A percentile compares a stretch with the other conserved stretches of the same genome.
Evolutionary conservation across 2,113 vertebrate genomes (phyloP).

Genomic region (Polypterus bichir): DNA sequence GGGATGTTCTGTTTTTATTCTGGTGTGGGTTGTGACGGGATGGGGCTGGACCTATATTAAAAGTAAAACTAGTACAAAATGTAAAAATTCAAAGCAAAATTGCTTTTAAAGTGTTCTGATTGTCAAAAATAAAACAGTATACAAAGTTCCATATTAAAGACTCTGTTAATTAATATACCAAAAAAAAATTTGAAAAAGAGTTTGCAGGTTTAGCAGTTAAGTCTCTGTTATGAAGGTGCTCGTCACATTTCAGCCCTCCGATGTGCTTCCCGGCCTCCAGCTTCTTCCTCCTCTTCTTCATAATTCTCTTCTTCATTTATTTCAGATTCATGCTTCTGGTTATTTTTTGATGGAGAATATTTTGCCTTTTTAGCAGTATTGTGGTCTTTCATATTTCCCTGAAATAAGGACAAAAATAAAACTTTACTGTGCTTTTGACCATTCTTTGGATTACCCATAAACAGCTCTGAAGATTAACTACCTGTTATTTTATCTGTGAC

Average conservation of each 20-base stretch:
- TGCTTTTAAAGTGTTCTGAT: not conserved
- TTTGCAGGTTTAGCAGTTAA: not conserved
- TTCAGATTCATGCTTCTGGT: slow-evolving; percentile 30
- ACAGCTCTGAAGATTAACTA: no score
- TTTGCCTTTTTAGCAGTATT: slow-evolving; percentile 43
- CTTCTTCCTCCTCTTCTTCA: slow-evolving; percentile 73
- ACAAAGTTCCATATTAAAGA: not conserved
- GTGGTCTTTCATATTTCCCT: slow-evolving; percentile 27
- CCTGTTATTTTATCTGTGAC: no score
- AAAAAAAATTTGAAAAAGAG: not conserved
- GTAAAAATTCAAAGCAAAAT: not conserved
- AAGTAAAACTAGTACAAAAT: not conserved
- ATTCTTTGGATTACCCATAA: no score
- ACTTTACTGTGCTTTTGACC: no score
- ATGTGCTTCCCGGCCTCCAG: slow-evolving; percentile 49
- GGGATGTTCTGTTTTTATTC: no score
- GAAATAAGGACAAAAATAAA: not conserved
- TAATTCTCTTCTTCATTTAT: slow-evolving; percentile 67
- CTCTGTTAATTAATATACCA: not conserved
- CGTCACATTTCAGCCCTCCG: slow-evolving; percentile 79
- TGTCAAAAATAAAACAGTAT: not conserved
- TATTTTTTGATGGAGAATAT: slow-evolving; percentile 31
- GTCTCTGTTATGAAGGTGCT: not conserved
- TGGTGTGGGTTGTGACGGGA: no score
- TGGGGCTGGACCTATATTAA: no score